Evolutionary conservation across 2,113 vertebrate species (phyloP).

Genomic region (Canis aureus): DNA sequence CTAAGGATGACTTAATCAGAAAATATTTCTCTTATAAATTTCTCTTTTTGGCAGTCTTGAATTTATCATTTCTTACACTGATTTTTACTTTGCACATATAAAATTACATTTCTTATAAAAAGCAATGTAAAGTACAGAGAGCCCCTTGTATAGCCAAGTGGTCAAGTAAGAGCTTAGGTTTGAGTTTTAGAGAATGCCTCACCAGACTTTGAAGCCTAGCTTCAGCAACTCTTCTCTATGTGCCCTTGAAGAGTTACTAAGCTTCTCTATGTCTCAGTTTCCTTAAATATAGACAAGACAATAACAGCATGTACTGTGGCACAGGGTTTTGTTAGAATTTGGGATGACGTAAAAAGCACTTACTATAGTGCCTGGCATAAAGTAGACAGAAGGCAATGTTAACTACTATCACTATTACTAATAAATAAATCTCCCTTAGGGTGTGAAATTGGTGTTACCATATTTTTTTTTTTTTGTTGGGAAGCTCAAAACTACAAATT

Average conservation of each 20-base stretch:
- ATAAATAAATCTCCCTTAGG: background rate
- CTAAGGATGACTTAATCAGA: constrained; percentile 69
- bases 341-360: constrained; percentile 40
- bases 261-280: background rate
- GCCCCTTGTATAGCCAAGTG: background rate
- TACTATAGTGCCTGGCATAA: background rate
- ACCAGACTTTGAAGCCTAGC: background rate
- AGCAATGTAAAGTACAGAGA: background rate
- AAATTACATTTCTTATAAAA: background rate
- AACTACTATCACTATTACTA: background rate
- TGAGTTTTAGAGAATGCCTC: background rate
- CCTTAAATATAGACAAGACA: background rate
- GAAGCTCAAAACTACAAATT: background rate
- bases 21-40: constrained; percentile 68
- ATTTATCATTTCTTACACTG: constrained; percentile 55
- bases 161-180: background rate
- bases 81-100: constrained; percentile 40
- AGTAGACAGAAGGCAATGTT: background rate
- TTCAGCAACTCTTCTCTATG: background rate
- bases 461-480: background rate
- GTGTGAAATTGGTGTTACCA: constrained; percentile 31
- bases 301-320: background rate
- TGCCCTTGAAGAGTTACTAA: background rate
- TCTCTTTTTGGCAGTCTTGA: constrained; percentile 60
- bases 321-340: background rate